Conservation (phyloP, 1,140 invertebrate species). For the Cydia fagiglandana region DNA sequence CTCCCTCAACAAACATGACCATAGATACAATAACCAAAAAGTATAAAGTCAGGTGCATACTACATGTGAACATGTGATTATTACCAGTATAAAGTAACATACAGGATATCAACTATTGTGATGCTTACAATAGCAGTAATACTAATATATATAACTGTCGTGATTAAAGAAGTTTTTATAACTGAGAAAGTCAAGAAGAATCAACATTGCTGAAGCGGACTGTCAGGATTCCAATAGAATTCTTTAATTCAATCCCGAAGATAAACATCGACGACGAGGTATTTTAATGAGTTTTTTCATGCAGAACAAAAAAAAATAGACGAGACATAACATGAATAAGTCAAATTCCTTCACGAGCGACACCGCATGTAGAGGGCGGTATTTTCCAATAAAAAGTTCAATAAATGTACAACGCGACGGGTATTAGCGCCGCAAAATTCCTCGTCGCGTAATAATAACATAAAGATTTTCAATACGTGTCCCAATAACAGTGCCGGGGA, state of each 20-base stretch:
- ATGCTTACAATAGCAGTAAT: no score
- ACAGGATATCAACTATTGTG: no score
- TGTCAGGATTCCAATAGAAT: slow-evolving; percentile 29
- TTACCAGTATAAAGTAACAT: no score
- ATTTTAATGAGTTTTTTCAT: slow-evolving; percentile 49
- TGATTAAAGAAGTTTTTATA: slow-evolving; percentile 21
- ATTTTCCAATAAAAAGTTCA: slow-evolving; percentile 70
- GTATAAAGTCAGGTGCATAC: no score
- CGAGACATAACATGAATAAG: slow-evolving; percentile 46
- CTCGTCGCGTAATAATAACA: slow-evolving; percentile 67
- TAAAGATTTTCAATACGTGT: slow-evolving; percentile 71
- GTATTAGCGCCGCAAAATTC: slow-evolving; percentile 67
- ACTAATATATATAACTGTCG: background rate
- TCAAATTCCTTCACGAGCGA: slow-evolving; percentile 48
- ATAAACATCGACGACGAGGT: slow-evolving; percentile 40
- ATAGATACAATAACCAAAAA: no score
- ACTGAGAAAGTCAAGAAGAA: slow-evolving; percentile 6
- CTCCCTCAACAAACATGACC: no score
- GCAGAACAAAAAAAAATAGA: slow-evolving; percentile 33
- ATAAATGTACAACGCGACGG: slow-evolving; percentile 62
- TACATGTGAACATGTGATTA: no score
- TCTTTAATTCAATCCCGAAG: slow-evolving; percentile 34
- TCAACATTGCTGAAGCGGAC: slow-evolving; percentile 14
- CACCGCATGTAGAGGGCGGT: slow-evolving; percentile 48
- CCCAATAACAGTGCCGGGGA: slow-evolving; percentile 49